Percentiles rank a stretch among this genome's conserved stretches.
Conservation (phyloP, 2,113 vertebrate genomes). For the Aspiorhynchus laticeps region DNA sequence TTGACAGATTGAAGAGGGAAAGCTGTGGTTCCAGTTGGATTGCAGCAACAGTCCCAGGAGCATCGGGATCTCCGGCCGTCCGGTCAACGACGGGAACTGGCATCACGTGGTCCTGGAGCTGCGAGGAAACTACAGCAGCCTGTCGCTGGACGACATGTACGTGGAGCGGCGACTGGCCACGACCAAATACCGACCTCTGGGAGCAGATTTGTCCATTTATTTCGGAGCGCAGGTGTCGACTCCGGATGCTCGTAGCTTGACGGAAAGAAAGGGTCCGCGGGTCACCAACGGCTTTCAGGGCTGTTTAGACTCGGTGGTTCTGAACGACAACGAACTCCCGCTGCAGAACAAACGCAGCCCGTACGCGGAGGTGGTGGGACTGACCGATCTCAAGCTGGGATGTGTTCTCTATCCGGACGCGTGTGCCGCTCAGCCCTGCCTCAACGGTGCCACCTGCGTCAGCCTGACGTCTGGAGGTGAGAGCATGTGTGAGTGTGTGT, state of each 20-base stretch:
- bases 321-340: conserved; percentile 90
- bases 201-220: conserved; percentile 84
- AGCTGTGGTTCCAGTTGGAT: conserved; percentile 93
- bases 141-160: conserved; percentile 92
- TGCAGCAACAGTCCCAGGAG: conserved; percentile 82
- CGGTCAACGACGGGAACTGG: conserved; percentile 92
- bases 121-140: conserved; percentile 90
- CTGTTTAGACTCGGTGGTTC: conserved; percentile 90
- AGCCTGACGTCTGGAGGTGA: conserved; percentile 90
- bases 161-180: conserved; percentile 86
- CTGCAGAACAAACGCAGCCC: conserved; percentile 94
- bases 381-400: conserved; percentile 91
- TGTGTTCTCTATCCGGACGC: conserved; percentile 92
- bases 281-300: conserved; percentile 92
- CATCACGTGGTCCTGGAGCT: conserved; percentile 92
- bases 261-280: conserved; percentile 79
- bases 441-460: conserved; percentile 87
- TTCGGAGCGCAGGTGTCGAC: conserved; percentile 89
- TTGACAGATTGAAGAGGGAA: conserved; percentile 88
- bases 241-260: conserved; percentile 80
- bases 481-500: conserved; percentile 35
- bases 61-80: conserved; percentile 88
- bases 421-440: conserved; percentile 87
- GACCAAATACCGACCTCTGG: conserved; percentile 79
- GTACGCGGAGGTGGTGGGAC: conserved; percentile 92